A percentile compares a stretch with the other conserved stretches of the same genome.
Conservation (phyloP, 2,797 vertebrate genomes). For the Gambusia yucatana region DNA sequence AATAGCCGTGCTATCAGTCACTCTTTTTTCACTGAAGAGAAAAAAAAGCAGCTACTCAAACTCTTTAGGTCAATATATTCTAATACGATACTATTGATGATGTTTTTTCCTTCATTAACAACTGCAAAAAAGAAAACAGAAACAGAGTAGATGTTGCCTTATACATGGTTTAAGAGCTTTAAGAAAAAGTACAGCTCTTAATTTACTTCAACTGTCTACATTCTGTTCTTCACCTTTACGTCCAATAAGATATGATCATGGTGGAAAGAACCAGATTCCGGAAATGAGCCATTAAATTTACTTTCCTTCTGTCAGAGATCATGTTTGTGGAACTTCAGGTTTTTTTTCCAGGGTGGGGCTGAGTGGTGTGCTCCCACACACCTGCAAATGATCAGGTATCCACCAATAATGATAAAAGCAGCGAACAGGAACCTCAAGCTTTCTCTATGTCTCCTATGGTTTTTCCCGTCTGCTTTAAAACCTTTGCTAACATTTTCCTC, state of each 20-base stretch:
- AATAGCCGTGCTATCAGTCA: not conserved
- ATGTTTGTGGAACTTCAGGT: not conserved
- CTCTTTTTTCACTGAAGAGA: not conserved
- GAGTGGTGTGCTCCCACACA: not conserved
- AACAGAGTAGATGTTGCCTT: too few relatives aligned
- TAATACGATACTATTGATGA: too few relatives aligned
- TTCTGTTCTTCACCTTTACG: not conserved
- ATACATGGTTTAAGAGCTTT: not conserved
- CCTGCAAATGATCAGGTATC: not conserved
- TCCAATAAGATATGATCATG: not conserved
- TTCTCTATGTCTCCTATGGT: not conserved
- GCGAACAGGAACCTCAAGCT: not conserved
- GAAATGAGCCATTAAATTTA: not conserved
- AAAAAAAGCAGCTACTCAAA: not conserved
- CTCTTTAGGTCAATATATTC: too few relatives aligned
- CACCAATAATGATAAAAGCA: not conserved
- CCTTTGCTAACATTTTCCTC: not conserved
- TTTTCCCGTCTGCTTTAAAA: not conserved
- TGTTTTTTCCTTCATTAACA: too few relatives aligned
- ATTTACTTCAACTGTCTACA: not conserved
- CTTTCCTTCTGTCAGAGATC: not conserved
- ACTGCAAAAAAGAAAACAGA: too few relatives aligned
- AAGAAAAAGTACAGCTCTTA: not conserved
- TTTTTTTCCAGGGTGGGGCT: not conserved
- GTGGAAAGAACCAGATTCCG: not conserved